phyloP scores from a whole-genome alignment of 2,797 vertebrate species.

The Apogon talboti region DNA sequence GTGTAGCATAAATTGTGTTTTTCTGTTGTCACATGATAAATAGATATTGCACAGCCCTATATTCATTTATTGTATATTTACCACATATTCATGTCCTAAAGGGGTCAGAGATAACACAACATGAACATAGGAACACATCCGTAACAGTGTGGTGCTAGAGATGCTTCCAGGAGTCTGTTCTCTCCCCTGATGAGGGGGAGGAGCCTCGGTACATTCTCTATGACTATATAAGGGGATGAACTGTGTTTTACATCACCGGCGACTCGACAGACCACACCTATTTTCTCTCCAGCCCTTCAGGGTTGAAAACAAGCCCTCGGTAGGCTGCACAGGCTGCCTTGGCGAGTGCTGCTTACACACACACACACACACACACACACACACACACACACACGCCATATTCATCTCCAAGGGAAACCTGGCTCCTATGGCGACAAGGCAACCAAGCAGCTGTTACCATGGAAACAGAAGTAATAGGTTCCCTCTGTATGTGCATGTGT shows the following conservation, averaged over 20 bases:
- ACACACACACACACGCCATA: constrained; percentile 53
- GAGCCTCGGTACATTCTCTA: constrained; percentile 20
- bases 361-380: constrained; percentile 24
- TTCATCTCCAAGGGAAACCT: constrained; percentile 81
- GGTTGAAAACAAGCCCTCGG: constrained; percentile 51
- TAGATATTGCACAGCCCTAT: no score
- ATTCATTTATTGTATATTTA: neutral
- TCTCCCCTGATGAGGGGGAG: constrained; percentile 44
- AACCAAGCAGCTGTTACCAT: constrained; percentile 86
- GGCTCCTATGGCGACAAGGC: constrained; percentile 82
- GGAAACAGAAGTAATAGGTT: constrained; percentile 85
- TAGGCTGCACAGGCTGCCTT: constrained; percentile 66
- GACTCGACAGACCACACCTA: constrained; percentile 72
- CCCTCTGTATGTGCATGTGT: constrained; percentile 55
- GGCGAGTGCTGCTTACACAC: constrained; percentile 62
- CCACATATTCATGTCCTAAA: constrained; percentile 21
- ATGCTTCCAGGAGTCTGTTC: constrained; percentile 24
- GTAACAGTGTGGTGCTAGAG: constrained; percentile 34
- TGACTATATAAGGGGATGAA: constrained; percentile 57
- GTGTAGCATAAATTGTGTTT: neutral
- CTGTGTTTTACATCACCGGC: constrained; percentile 47
- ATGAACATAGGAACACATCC: neutral
- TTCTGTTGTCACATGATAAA: no score
- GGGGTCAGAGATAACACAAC: neutral
- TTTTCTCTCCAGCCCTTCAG: constrained; percentile 60